phyloP scores from a whole-genome alignment of 2,113 vertebrate species.

The Silurus asotus region DNA sequence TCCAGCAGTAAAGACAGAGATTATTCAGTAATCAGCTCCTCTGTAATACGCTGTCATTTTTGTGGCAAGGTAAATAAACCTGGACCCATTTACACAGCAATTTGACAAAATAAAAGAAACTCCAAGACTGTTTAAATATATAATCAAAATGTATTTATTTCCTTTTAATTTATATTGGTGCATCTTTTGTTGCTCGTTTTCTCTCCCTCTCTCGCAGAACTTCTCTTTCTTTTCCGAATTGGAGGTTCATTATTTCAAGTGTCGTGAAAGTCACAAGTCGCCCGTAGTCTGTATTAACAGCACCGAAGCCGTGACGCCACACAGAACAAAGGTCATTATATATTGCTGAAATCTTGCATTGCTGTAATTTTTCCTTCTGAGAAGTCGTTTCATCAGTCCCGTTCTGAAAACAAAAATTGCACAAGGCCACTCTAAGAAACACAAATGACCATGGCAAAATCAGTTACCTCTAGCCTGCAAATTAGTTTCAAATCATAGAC shows the following conservation, averaged over 20 bases:
- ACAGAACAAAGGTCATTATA: conserved; percentile 60
- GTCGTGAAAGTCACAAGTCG: conserved; percentile 41
- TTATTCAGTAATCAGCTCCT: conserved; percentile 48
- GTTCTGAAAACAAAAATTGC: background rate
- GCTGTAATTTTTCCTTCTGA: conserved; percentile 7
- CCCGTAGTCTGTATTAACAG: conserved; percentile 26
- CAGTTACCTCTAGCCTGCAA: background rate
- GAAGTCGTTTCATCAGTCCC: conserved; percentile 7
- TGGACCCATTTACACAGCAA: background rate
- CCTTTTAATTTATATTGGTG: too few relatives aligned
- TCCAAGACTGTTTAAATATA: too few relatives aligned
- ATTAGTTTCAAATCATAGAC: background rate
- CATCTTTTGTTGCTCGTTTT: background rate
- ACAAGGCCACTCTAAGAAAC: background rate
- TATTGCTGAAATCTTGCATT: background rate
- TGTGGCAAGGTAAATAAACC: conserved; percentile 63
- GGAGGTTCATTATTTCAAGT: conserved; percentile 60
- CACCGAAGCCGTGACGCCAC: background rate
- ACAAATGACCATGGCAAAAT: background rate
- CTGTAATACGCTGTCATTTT: conserved; percentile 58
- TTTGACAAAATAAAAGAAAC: background rate
- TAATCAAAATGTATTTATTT: too few relatives aligned
- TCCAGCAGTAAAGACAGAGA: conserved; percentile 43
- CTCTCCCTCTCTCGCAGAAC: conserved; percentile 51
- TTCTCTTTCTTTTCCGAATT: conserved; percentile 59